Conservation (phyloP, 2,113 vertebrate genomes). For the Dasyornis broadbenti region DNA sequence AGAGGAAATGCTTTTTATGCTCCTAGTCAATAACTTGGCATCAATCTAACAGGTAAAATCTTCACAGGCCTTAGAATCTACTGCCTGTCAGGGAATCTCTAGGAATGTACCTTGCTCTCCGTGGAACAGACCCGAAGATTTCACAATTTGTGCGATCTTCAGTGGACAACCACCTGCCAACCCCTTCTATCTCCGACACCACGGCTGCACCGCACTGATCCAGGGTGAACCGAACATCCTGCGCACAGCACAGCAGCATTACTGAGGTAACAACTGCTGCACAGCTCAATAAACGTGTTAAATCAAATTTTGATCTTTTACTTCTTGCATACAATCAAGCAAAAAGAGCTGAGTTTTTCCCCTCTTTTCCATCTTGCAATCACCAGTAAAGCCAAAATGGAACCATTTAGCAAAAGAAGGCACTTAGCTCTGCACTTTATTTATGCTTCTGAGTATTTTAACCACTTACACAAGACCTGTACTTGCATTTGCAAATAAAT, state of each 20-base stretch:
- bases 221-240: slow-evolving; percentile 82
- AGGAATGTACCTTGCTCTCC: slow-evolving; percentile 67
- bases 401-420: not conserved
- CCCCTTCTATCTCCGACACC: slow-evolving; percentile 78
- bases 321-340: not conserved
- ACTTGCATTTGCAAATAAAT: not conserved
- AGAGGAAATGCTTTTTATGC: not conserved
- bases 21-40: not conserved
- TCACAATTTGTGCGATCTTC: slow-evolving; percentile 83
- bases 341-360: accelerated
- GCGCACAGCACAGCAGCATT: not conserved
- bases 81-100: not conserved
- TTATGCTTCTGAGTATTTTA: not conserved
- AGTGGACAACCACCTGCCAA: slow-evolving; percentile 79
- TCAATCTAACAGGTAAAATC: not conserved
- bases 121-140: slow-evolving; percentile 73
- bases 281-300: not conserved
- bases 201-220: slow-evolving; percentile 76
- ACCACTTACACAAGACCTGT: not conserved
- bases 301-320: accelerated
- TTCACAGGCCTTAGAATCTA: not conserved
- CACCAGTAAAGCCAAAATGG: not conserved
- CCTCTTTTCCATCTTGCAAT: not conserved
- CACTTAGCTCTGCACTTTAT: not conserved
- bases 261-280: not conserved